Conservation (phyloP, 2,888 invertebrate genomes). For the Polylopha cassiicola region DNA sequence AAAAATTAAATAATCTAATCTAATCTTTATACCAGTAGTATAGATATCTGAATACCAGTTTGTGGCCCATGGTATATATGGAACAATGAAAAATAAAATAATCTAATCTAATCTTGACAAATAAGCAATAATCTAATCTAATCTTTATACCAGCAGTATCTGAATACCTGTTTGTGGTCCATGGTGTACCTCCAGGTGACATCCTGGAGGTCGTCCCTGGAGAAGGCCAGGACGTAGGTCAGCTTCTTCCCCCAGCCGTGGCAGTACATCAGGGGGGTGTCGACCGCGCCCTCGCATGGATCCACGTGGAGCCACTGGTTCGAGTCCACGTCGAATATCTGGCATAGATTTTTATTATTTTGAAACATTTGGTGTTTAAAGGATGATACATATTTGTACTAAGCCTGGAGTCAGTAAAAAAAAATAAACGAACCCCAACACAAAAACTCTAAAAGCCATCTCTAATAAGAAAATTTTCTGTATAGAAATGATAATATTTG, state of each 20-base stretch:
- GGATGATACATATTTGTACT: too few species aligned
- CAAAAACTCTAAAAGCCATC: too few species aligned
- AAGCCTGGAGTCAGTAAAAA: too few species aligned
- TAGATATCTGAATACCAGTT: too few species aligned
- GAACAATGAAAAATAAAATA: too few species aligned
- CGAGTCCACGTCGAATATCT: conserved; percentile 87
- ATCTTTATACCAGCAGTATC: conserved; percentile 53
- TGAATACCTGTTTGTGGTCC: conserved; percentile 70
- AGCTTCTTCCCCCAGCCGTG: conserved; percentile 92
- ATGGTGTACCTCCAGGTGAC: conserved; percentile 91
- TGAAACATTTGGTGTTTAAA: not conserved
- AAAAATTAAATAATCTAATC: too few species aligned
- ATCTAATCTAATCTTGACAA: too few species aligned
- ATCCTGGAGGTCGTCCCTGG: conserved; percentile 92
- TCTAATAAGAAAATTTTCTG: too few species aligned
- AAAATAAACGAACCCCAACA: too few species aligned
- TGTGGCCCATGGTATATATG: too few species aligned
- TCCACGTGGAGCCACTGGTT: conserved; percentile 95
- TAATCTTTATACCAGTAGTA: conserved; percentile 59
- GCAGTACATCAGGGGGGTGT: conserved; percentile 94
- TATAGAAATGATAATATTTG: too few species aligned
- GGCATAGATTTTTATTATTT: not conserved
- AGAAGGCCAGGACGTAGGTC: conserved; percentile 91
- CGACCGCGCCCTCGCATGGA: conserved; percentile 93
- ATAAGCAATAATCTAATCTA: conserved; percentile 36